A percentile compares a stretch with the other conserved stretches of the same genome.
Evolutionary conservation across 2,888 invertebrate genomes (phyloP).

Genomic region (Bembecia ichneumoniformis): DNA sequence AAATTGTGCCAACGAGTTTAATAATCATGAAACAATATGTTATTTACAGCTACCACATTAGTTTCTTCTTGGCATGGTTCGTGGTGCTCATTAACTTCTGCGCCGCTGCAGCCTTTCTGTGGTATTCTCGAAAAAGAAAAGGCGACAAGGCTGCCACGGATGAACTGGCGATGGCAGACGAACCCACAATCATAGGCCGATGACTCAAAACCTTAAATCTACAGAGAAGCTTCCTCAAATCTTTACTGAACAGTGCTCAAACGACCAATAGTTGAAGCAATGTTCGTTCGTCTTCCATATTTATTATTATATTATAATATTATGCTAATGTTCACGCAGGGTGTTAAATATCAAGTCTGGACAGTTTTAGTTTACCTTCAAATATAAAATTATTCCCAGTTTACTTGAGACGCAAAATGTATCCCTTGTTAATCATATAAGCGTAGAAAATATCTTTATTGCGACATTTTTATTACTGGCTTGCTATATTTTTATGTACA

Average conservation of each 20-base stretch:
- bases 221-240: constrained; percentile 39
- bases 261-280: constrained; percentile 55
- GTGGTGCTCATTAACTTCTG: constrained; percentile 79
- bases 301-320: constrained; percentile 16
- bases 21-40: constrained; percentile 1
- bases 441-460: constrained; percentile 27
- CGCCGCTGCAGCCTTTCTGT: constrained; percentile 80
- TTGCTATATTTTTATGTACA: constrained; percentile 21
- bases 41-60: constrained; percentile 76
- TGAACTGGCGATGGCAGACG: constrained; percentile 87
- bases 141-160: constrained; percentile 86
- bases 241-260: constrained; percentile 68
- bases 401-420: constrained; percentile 14
- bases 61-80: constrained; percentile 83
- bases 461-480: constrained; percentile 30
- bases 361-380: background rate
- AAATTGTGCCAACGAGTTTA: background rate
- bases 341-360: background rate
- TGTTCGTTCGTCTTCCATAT: constrained; percentile 52
- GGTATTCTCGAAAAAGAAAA: constrained; percentile 88
- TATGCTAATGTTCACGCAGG: constrained; percentile 13
- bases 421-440: constrained; percentile 41
- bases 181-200: constrained; percentile 84
- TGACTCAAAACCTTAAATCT: constrained; percentile 45
- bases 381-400: constrained; percentile 3